Percentiles rank a stretch among this genome's conserved stretches.
phyloP scores from a whole-genome alignment of 53 echinoderm and acorn worm genomes.

The Holothuria leucospilota region DNA sequence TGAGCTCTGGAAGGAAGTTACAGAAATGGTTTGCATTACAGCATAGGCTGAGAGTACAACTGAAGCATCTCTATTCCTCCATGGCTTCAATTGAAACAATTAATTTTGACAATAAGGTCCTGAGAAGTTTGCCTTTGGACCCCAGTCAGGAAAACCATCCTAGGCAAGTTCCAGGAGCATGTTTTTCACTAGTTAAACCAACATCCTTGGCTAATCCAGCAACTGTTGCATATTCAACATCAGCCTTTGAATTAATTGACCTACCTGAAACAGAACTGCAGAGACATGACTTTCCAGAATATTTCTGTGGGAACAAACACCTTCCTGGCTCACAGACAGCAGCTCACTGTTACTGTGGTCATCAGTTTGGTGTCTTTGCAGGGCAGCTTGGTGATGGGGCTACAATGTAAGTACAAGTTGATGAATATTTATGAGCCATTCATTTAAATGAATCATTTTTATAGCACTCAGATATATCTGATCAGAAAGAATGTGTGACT shows the following conservation, averaged over 20 bases:
- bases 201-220: constrained; percentile 77
- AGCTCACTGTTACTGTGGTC: constrained; percentile 97
- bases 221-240: constrained; percentile 72
- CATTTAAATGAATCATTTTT: too few relatives aligned
- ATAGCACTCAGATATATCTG: too few relatives aligned
- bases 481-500: too few relatives aligned
- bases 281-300: constrained; percentile 78
- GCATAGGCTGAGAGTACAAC: neutral
- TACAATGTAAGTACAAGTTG: constrained; percentile 74
- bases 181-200: constrained; percentile 77
- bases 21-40: neutral
- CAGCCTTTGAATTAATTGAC: constrained; percentile 77
- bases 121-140: constrained; percentile 81
- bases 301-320: constrained; percentile 68
- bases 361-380: constrained; percentile 94
- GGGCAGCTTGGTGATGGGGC: constrained; percentile 99
- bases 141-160: constrained; percentile 66
- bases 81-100: constrained; percentile 79
- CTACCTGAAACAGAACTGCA: constrained; percentile 69
- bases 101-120: constrained; percentile 88
- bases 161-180: constrained; percentile 82
- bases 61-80: neutral
- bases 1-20: neutral
- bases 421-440: neutral
- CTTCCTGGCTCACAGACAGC: constrained; percentile 77